Evolutionary conservation across 1,140 invertebrate genomes (phyloP).

Genomic region (Rhopalosiphum maidis): DNA sequence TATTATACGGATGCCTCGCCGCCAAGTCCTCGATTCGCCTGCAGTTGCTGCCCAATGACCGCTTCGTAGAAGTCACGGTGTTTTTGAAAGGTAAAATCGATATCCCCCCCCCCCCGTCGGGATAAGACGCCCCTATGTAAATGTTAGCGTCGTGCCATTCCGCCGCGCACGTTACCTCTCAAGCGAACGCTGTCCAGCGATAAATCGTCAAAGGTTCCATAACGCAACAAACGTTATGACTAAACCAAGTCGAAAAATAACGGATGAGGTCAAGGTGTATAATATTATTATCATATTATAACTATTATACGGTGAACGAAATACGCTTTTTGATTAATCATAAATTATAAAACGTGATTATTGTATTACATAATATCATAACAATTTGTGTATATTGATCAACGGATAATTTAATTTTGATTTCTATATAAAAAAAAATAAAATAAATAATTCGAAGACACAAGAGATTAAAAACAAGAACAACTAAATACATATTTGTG

Average conservation of each 20-base stretch:
- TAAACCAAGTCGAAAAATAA: background rate
- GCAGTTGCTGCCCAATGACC: background rate
- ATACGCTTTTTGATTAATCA: background rate
- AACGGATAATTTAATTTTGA: background rate
- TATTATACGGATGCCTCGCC: background rate
- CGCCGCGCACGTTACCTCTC: background rate
- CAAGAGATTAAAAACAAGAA: background rate
- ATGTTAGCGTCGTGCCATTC: background rate
- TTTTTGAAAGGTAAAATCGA: conserved; percentile 15
- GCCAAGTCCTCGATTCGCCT: background rate
- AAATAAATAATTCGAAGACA: background rate
- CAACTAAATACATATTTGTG: background rate
- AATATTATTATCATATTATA: background rate
- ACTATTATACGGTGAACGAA: background rate
- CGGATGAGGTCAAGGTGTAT: background rate
- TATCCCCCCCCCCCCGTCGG: background rate
- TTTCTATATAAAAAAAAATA: background rate
- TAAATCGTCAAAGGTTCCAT: background rate
- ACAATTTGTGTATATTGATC: background rate
- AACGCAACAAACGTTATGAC: background rate
- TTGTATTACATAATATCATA: too few relatives aligned
- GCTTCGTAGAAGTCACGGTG: background rate
- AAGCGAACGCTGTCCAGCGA: background rate
- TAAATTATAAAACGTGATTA: background rate
- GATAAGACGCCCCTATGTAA: background rate